These are phyloP conservation scores for Molossus alvarezi DNA, from an alignment of 2,797 vertebrate species.

Conservation along the genomic window DNA sequence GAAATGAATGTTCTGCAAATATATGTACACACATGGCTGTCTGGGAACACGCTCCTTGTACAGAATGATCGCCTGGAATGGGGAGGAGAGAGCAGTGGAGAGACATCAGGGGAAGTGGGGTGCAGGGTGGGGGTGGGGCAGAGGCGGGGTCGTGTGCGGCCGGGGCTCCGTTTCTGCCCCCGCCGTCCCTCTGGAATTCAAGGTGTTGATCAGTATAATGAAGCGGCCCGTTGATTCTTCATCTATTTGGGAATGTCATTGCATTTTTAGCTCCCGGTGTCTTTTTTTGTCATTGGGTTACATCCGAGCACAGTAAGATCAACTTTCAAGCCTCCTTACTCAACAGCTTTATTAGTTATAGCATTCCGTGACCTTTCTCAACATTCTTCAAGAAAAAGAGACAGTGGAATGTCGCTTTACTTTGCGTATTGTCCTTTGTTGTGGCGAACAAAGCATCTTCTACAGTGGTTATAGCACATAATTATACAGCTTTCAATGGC, in stretches of 20 bases:
- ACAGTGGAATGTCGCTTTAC: conserved; percentile 93
- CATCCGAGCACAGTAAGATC: conserved; percentile 91
- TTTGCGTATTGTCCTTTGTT: conserved; percentile 94
- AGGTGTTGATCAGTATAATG: conserved; percentile 90
- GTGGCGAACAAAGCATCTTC: conserved; percentile 93
- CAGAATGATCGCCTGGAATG: conserved; percentile 75
- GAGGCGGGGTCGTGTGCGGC: conserved; percentile 47
- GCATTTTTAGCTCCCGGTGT: conserved; percentile 89
- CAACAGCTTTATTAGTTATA: conserved; percentile 93
- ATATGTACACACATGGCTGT: conserved; percentile 66
- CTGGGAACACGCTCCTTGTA: conserved; percentile 63
- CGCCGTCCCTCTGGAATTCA: conserved; percentile 86
- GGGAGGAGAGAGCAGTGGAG: conserved; percentile 74
- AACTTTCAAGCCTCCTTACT: conserved; percentile 93
- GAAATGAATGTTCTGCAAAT: conserved; percentile 83
- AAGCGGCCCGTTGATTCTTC: conserved; percentile 87
- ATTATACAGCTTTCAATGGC: conserved; percentile 94
- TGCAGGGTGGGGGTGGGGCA: background rate
- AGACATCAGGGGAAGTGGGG: conserved; percentile 10
- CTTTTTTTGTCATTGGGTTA: conserved; percentile 91
- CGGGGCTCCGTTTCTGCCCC: conserved; percentile 70
- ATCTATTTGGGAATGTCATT: conserved; percentile 90
- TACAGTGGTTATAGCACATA: conserved; percentile 93
- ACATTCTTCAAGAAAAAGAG: conserved; percentile 94
- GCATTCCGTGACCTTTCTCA: conserved; percentile 91